Evolutionary conservation across 2,888 invertebrate genomes (phyloP).

Genomic region (Kuschelorhynchus macadamiae): DNA sequence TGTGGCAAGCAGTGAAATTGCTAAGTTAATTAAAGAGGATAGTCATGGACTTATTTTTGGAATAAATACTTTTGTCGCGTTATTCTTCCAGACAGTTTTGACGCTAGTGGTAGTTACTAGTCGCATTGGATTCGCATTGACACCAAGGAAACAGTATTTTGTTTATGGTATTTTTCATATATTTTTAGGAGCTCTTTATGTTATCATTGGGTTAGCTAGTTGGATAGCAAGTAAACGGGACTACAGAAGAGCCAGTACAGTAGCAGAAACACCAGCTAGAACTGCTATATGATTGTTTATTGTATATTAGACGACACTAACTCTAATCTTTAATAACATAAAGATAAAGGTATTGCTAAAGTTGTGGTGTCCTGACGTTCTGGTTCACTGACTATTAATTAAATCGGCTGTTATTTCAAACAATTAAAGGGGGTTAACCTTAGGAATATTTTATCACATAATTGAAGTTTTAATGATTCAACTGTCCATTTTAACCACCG

Average conservation of each 20-base stretch:
- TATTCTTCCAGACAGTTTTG: slow-evolving; percentile 83
- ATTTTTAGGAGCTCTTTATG: slow-evolving; percentile 74
- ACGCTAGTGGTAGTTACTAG: slow-evolving; percentile 76
- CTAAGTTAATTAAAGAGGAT: slow-evolving; percentile 83
- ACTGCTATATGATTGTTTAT: no score
- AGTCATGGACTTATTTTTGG: slow-evolving; percentile 94
- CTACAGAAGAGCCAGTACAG: slow-evolving; percentile 53
- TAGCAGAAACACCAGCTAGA: slow-evolving; percentile 31
- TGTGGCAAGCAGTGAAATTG: slow-evolving; percentile 89
- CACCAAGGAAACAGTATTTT: slow-evolving; percentile 76
- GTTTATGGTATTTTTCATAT: slow-evolving; percentile 80
- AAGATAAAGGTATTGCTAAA: no score
- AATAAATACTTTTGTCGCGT: slow-evolving; percentile 86
- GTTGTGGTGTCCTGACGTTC: no score
- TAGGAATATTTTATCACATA: no score
- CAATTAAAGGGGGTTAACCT: no score
- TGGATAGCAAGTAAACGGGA: slow-evolving; percentile 63
- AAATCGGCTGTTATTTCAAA: no score
- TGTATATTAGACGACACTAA: no score
- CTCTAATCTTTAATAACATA: no score
- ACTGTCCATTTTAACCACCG: no score
- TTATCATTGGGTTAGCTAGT: slow-evolving; percentile 66
- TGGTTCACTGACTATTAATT: no score
- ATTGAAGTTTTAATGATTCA: no score
- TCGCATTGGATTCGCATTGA: slow-evolving; percentile 68